Evolutionary conservation across 1,140 invertebrate genomes (phyloP).

Genomic region (Zaprionus tsacasi): DNA sequence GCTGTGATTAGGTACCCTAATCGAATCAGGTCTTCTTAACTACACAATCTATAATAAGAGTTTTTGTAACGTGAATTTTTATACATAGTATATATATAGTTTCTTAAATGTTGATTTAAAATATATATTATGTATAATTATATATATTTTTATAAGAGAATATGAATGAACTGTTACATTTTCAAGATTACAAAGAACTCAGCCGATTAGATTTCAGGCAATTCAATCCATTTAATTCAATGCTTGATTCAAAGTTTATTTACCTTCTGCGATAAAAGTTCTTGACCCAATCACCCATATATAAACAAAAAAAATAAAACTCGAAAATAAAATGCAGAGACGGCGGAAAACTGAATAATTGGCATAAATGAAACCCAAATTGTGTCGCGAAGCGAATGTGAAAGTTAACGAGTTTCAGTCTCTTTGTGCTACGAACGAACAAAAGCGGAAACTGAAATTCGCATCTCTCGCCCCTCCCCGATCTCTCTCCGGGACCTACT

Average conservation of each 20-base stretch:
- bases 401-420: slow-evolving; percentile 33
- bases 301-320: neutral
- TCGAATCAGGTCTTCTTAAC: slow-evolving; percentile 3
- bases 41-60: too few species aligned
- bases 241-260: slow-evolving; percentile 18
- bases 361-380: slow-evolving; percentile 32
- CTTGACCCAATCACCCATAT: slow-evolving; percentile 47
- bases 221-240: slow-evolving; percentile 7
- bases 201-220: slow-evolving; percentile 6
- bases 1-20: slow-evolving; percentile 10
- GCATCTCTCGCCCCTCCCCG: too few species aligned
- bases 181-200: neutral
- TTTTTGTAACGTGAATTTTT: neutral
- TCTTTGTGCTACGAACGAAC: slow-evolving; percentile 6
- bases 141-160: neutral
- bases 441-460: slow-evolving; percentile 40
- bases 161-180: neutral
- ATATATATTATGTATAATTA: too few species aligned
- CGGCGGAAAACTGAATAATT: slow-evolving; percentile 14
- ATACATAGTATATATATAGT: neutral
- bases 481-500: neutral
- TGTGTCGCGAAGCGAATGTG: slow-evolving; percentile 33
- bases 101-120: neutral
- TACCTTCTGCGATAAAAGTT: slow-evolving; percentile 23
- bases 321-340: slow-evolving; percentile 17